Percentiles rank a stretch among this genome's conserved stretches.
Conservation (phyloP, 2,797 vertebrate species). For the Sardinella longiceps region DNA sequence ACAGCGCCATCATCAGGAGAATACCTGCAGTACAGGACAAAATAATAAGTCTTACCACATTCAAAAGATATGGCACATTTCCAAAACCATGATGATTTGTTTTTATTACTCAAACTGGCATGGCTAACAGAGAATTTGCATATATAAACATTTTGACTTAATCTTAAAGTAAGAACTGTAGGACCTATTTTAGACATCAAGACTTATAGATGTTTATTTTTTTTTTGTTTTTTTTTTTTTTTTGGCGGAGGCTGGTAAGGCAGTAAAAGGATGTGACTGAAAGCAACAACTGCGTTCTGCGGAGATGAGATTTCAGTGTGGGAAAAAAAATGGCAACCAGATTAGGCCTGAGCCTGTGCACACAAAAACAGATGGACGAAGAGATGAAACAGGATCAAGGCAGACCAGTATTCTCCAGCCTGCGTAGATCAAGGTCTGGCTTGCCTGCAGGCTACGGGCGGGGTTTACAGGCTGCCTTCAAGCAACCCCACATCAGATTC, state of each 20-base stretch:
- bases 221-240: no score
- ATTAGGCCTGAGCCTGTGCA: background rate
- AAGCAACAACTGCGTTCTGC: background rate
- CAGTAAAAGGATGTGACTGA: background rate
- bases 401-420: background rate
- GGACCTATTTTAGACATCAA: background rate
- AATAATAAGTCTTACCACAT: background rate
- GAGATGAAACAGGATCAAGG: background rate
- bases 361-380: slow-evolving; percentile 1
- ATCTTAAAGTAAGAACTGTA: background rate
- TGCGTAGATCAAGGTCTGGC: background rate
- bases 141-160: background rate
- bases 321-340: background rate
- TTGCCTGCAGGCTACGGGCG: background rate
- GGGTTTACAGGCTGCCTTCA: background rate
- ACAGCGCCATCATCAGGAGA: slow-evolving; percentile 96
- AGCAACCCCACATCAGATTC: background rate
- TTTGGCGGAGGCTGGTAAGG: background rate
- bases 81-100: background rate
- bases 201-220: no score
- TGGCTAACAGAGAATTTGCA: no score
- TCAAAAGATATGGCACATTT: background rate
- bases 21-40: slow-evolving; percentile 78
- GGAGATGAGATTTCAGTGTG: background rate
- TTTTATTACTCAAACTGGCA: no score